Base-by-base conservation (phyloP, 2,888 invertebrate genomes). In the Cylindroiulus punctatus region DNA sequence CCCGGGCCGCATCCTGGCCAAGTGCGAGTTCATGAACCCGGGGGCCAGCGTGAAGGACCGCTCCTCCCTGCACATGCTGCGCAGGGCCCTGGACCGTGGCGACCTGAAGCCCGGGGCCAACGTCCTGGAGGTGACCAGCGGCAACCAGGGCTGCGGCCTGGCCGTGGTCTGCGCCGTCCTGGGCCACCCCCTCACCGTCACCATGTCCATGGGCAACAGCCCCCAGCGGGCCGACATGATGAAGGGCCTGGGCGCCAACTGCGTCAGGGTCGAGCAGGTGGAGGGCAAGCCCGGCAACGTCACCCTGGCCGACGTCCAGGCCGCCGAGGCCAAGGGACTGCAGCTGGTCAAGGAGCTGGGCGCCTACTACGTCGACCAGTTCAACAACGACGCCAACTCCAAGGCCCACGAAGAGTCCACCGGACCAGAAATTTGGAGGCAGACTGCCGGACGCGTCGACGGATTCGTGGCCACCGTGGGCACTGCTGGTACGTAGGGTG, bases 31-130 rank as follows among this genome's bases (percentile, higher is more conserved):
- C 65, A 65, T 65, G 65, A 65, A 65, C 26, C 65, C 65, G 22
- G 65, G 65, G 26, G 65, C 65, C 65, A 65, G 65, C 65, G 22
- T 65, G 22, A 65, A 65, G 65, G 65, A 65, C 65, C 65, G 65
- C 0, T 65, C 65, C 65, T 65, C 65, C 10, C 26, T 26, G 22
- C n/a, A 65, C 65, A 65, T 65, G 65, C 26, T 65, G 65, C 19
- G 26, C 26, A 22, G n/a, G 65, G 65, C 65, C 12, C 8, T 65
- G 10, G 65, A 22, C 22, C 22, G 65, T 22, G 65, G 65, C 26
- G 65, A 5, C 26, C 65, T 65, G 10, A 65, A 65, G 26, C 65
- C 65, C 3, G 65, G 65, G 8, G 22, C 65, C 22, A 65, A 65
- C 12, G 65, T 65, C 10, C 26, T 65, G 65, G 65, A 65, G 26